These are phyloP conservation scores for Seriola dumerili DNA, from an alignment of 2,113 vertebrate genomes.

Conservation along the genomic window DNA sequence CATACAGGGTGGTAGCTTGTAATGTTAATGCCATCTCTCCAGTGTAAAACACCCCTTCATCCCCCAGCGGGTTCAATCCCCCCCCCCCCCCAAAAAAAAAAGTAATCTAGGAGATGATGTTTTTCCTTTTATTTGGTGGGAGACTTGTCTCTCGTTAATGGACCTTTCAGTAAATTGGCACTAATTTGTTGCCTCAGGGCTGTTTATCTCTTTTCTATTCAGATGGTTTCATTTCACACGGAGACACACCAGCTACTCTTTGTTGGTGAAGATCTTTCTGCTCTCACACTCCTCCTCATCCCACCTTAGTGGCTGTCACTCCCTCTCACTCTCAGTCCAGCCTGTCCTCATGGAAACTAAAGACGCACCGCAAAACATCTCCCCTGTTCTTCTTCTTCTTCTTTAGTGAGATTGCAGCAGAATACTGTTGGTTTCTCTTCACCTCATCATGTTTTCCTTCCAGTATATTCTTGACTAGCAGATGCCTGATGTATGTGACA, in stretches of 20 bases:
- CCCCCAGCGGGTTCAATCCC: background rate
- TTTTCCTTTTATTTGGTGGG: conserved; percentile 9
- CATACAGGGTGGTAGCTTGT: background rate
- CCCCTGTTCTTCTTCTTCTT: background rate
- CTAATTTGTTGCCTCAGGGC: conserved; percentile 16
- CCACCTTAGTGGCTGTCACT: conserved; percentile 32
- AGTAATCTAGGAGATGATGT: background rate
- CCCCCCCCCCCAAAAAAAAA: background rate
- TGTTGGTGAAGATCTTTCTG: conserved; percentile 10
- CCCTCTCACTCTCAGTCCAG: conserved; percentile 26
- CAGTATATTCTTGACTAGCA: background rate
- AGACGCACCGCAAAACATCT: background rate
- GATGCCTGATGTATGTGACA: background rate
- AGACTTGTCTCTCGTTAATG: conserved; percentile 29
- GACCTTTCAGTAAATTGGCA: conserved; percentile 17
- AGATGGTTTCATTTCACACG: conserved; percentile 30
- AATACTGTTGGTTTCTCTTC: background rate
- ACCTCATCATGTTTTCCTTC: background rate
- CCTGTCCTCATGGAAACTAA: conserved; percentile 56
- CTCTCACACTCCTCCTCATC: conserved; percentile 37
- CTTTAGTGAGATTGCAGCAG: background rate
- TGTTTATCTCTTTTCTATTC: conserved; percentile 25
- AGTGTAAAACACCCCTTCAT: background rate
- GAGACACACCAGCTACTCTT: conserved; percentile 1
- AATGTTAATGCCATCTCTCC: background rate